These are phyloP conservation scores for Tromatobia lineatoria DNA, from an alignment of 2,888 invertebrate genomes.

Conservation along the genomic window DNA sequence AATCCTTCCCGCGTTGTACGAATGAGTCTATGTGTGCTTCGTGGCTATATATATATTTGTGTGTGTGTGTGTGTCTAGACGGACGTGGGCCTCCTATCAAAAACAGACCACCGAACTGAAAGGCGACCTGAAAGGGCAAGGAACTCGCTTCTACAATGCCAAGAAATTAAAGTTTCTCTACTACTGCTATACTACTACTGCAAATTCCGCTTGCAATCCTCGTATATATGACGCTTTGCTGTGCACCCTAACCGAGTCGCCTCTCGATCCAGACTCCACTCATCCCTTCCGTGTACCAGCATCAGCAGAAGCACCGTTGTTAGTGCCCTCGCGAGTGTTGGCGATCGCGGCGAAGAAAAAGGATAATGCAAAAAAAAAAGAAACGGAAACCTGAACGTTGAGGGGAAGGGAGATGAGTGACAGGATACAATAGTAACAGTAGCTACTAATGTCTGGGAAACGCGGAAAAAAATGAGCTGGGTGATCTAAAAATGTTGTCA, in stretches of 20 bases:
- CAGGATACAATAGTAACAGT: too few species aligned
- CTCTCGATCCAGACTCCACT: conserved; percentile 25
- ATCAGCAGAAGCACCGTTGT: not conserved
- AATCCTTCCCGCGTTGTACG: conserved; percentile 69
- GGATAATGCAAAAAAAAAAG: conserved; percentile 9
- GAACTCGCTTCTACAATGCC: conserved; percentile 82
- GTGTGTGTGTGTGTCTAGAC: conserved; percentile 68
- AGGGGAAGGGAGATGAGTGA: not conserved
- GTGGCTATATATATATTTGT: not conserved
- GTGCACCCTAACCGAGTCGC: conserved; percentile 36
- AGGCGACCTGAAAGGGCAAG: conserved; percentile 82
- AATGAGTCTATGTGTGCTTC: conserved; percentile 33
- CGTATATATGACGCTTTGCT: not conserved
- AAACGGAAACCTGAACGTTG: not conserved
- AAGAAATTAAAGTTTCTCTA: conserved; percentile 84
- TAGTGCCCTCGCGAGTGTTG: conserved; percentile 13
- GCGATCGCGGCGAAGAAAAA: conserved; percentile 16
- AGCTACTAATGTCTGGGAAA: conserved; percentile 24
- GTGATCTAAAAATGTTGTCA: too few species aligned
- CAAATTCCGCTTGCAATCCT: conserved; percentile 19
- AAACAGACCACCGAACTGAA: conserved; percentile 84
- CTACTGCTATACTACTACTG: conserved; percentile 32
- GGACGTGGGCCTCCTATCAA: conserved; percentile 81
- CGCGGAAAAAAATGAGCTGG: not conserved
- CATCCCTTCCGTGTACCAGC: conserved; percentile 23